These are phyloP conservation scores for Cremastinae sp. DNA, from an alignment of 2,888 invertebrate species.

Conservation along the genomic window DNA sequence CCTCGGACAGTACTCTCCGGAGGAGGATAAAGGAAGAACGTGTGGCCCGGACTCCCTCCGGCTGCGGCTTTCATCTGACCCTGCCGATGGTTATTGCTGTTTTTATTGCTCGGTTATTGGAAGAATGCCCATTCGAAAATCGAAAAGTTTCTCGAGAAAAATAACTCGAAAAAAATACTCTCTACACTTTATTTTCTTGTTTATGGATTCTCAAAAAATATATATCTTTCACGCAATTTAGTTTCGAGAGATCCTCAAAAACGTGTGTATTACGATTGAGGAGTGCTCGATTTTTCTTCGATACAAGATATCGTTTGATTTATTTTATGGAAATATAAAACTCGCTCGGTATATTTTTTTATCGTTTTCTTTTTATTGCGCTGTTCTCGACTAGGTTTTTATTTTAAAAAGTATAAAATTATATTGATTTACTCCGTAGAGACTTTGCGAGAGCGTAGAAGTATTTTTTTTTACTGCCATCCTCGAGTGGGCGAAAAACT, in stretches of 20 bases:
- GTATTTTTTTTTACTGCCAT: constrained; percentile 4
- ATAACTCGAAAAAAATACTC: background rate
- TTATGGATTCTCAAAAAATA: background rate
- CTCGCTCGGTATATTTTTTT: no score
- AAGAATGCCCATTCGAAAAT: constrained; percentile 38
- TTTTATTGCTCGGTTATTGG: constrained; percentile 71
- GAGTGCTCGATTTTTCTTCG: no score
- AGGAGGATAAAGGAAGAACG: constrained; percentile 58
- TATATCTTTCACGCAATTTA: background rate
- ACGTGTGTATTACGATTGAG: no score
- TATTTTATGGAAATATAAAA: no score
- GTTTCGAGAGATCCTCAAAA: background rate
- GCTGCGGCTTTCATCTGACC: constrained; percentile 73
- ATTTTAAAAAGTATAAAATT: background rate
- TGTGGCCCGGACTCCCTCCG: constrained; percentile 66
- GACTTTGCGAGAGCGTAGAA: constrained; percentile 16
- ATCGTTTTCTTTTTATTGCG: background rate
- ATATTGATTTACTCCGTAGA: background rate
- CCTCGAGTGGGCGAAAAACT: constrained; percentile 10
- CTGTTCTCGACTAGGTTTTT: constrained; percentile 3
- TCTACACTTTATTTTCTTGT: no score
- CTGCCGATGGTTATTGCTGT: constrained; percentile 75
- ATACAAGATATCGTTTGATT: no score
- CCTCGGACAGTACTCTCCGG: constrained; percentile 64
- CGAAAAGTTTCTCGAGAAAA: constrained; percentile 26